Conservation (phyloP, 1,140 invertebrate genomes). For the Neodiprion pinetum region DNA sequence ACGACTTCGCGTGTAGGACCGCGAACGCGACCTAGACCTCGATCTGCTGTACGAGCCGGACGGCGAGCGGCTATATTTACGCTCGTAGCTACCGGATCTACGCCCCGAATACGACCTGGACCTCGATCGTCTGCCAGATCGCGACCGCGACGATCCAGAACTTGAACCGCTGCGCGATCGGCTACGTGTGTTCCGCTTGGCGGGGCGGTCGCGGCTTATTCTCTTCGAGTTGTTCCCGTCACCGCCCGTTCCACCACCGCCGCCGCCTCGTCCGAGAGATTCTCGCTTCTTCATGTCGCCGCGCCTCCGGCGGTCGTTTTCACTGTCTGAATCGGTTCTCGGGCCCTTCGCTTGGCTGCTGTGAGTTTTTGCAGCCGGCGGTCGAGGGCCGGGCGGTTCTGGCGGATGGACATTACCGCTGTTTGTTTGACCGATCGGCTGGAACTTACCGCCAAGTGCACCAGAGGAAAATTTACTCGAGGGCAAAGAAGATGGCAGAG, state of each 20-base stretch:
- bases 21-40: constrained; percentile 66
- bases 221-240: constrained; percentile 29
- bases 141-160: constrained; percentile 58
- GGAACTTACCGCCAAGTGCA: constrained; percentile 55
- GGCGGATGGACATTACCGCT: constrained; percentile 36
- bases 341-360: constrained; percentile 51
- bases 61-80: constrained; percentile 63
- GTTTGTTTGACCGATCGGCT: constrained; percentile 53
- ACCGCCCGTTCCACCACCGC: constrained; percentile 26
- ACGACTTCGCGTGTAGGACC: constrained; percentile 64
- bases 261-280: constrained; percentile 28
- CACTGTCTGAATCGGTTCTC: constrained; percentile 58
- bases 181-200: constrained; percentile 60
- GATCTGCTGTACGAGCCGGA: constrained; percentile 58
- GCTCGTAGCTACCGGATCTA: constrained; percentile 64
- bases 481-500: constrained; percentile 37
- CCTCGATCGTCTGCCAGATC: constrained; percentile 61
- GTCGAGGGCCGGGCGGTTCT: constrained; percentile 45
- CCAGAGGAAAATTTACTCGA: constrained; percentile 43
- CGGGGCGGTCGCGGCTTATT: constrained; percentile 46
- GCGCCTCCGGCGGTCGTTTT: constrained; percentile 42
- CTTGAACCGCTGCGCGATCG: constrained; percentile 65
- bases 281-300: constrained; percentile 49
- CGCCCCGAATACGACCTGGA: constrained; percentile 59
- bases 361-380: constrained; percentile 37